Base-by-base conservation (phyloP, 2,888 invertebrate species). In the Listrodromus nycthemerus region DNA sequence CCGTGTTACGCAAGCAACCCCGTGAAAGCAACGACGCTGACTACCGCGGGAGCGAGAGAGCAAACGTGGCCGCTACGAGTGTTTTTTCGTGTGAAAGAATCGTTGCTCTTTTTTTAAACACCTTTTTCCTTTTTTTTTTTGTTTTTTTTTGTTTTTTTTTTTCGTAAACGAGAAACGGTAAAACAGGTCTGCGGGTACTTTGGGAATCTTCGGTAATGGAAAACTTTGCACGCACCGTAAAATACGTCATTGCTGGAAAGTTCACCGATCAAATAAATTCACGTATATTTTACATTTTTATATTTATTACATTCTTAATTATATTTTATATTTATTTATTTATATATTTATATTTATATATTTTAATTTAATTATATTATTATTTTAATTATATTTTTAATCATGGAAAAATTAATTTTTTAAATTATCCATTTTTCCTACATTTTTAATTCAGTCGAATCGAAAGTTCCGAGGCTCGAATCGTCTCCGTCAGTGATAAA, bases 391-490 rank as follows among this genome's bases (percentile, higher is more conserved):
- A 24, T 55, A 50, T 50, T 50, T 50, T 19, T 50, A 19, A 50
- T 50, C 10, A 2, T 30, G 8, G 2, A 37, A 10, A 10, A 37
- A 10, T 37, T 10, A 5, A 37, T 10, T 37, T 37, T 37, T 10
- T 8, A 33, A 30, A 30, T 30, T 4, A 30, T 33, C 6, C 8
- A 33, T 33, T 7, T 33, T 33, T 33, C 8, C 1, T 1, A 1
- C 7, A 21, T 7, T 8, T 21, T n/a, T 19, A 84, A 79, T 84
- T 48, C 79, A 80, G 80, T 80, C 76, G 80, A 85, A 83, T 63
- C 27, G 27, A 24, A 67, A 65, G 52, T 63, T 16, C 55, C 74
- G 33, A 37, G 24, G 33, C 30, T 50, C 24, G 30, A 65, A 71
- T 78, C 52, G 37, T 33, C 70, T 27, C 65, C 27, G 65, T 65